Evolutionary conservation across 1,140 invertebrate genomes (phyloP), one percentile per base, ranked within the genome.

Genomic region (Bombus ignitus): DNA sequence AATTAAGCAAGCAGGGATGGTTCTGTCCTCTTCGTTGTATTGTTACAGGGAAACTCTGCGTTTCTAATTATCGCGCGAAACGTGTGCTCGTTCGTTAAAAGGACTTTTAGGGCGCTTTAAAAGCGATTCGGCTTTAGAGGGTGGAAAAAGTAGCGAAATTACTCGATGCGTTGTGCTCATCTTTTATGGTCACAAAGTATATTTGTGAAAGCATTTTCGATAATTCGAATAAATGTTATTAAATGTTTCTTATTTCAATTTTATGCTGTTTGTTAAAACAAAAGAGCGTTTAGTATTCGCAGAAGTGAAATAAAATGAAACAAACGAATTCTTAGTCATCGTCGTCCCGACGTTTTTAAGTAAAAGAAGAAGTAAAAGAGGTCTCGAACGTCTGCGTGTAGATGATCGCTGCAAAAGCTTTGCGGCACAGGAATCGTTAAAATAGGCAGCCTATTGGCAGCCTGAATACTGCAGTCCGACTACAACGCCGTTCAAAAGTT

Each of bases 41-140:
- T 13, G 47, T 18, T 42, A 8, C 15, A 2, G 32, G 25, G 47
- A 37, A 57, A 28, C 73, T 57, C 47, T 9, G 32, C 9, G 47
- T 75, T 75, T 75, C 73, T 57, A 75, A 75, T 75, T 75, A 75
- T 57, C 44, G 73, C n/a, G 47, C 39, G 47, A 37, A 57, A 37
- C 47, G 32, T 12, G 72, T 74, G 42, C 25, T 37, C 47, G 73
- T 35, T 57, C 44, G 18, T 57, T 57, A 12, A 74, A 35, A 18
- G 72, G 12, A 66, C 32, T 32, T 35, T 22, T 22, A 25, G 18
- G 47, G 47, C 22, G 10, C 15, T 37, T 70, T 0, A 70, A 37
- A 18, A 25, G 18, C 10, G 15, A 10, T 70, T 70, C 3, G 22
- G 68, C 37, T 70, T 70, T 39, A 25, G 1, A 66, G 68, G 68